A percentile compares a stretch with the other conserved stretches of the same genome.
These are phyloP conservation scores for Pygocentrus nattereri DNA, from an alignment of 2,797 vertebrate genomes.

Conservation along the genomic window DNA sequence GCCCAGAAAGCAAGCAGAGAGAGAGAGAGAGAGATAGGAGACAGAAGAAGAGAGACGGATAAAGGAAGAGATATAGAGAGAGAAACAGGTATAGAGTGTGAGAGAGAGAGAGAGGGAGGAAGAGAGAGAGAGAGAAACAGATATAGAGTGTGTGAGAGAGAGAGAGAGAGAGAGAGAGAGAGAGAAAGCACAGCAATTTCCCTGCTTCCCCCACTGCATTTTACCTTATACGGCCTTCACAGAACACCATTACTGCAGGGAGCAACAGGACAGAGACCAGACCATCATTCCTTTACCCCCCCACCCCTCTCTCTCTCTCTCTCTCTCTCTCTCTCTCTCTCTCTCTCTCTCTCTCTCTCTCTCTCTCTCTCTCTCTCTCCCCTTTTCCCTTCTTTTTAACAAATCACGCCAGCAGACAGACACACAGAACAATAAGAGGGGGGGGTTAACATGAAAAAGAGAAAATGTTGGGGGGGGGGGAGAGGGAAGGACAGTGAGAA, in stretches of 20 bases:
- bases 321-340: conserved; percentile 2
- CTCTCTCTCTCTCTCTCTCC: neutral
- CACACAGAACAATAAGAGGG: conserved; percentile 31
- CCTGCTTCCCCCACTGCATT: conserved; percentile 51
- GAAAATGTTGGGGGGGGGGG: no score
- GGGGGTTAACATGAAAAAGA: no score
- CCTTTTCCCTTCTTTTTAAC: neutral
- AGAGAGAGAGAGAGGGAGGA: conserved; percentile 64
- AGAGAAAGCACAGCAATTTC: conserved; percentile 69
- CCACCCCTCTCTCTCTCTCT: conserved; percentile 2
- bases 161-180: conserved; percentile 50
- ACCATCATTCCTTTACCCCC: conserved; percentile 22
- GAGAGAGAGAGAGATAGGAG: conserved; percentile 62
- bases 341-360: neutral
- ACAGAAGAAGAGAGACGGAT: conserved; percentile 66
- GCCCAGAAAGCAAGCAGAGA: conserved; percentile 53
- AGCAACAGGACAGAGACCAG: conserved; percentile 31
- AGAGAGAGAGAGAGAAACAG: no score
- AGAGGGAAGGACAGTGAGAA: no score
- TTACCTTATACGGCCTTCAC: neutral
- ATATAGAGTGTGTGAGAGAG: no score
- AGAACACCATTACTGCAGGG: conserved; percentile 39
- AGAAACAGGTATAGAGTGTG: no score
- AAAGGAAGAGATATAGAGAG: no score
- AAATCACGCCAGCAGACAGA: conserved; percentile 46